Conservation (phyloP, 2,888 invertebrate species). For the Parasteatoda lunata region DNA sequence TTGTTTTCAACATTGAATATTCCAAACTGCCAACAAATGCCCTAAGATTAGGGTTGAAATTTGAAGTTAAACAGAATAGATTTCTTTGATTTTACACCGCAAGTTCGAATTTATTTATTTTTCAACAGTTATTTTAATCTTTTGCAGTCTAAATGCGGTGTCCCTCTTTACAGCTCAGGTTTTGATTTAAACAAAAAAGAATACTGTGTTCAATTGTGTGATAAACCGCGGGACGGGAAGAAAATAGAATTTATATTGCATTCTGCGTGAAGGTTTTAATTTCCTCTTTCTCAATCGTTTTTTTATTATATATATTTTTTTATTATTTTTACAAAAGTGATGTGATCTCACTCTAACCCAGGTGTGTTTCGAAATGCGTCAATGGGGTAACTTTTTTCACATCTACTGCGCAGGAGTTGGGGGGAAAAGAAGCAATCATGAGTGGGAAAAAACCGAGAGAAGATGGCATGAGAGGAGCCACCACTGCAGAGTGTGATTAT, state of each 20-base stretch:
- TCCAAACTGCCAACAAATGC: too few relatives aligned
- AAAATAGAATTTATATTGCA: background rate
- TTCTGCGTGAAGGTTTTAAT: background rate
- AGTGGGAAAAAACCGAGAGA: background rate
- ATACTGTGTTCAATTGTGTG: background rate
- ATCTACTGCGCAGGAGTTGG: background rate
- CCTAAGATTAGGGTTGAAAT: too few relatives aligned
- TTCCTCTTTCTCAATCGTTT: background rate
- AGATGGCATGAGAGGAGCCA: background rate
- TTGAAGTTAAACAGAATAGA: too few relatives aligned
- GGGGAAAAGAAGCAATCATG: background rate
- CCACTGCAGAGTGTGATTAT: background rate
- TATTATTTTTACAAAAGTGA: background rate
- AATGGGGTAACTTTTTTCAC: slow-evolving; percentile 1
- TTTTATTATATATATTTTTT: background rate
- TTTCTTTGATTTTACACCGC: too few relatives aligned
- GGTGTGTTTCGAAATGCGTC: slow-evolving; percentile 39
- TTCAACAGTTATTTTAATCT: too few relatives aligned
- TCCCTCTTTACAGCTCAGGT: too few relatives aligned
- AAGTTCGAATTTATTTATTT: too few relatives aligned
- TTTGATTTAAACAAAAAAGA: background rate
- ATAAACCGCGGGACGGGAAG: background rate
- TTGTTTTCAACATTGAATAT: too few relatives aligned
- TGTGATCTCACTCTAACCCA: slow-evolving; percentile 22
- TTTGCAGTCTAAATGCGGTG: too few relatives aligned